These are phyloP conservation scores for Pararge aegeria DNA, from an alignment of 1,140 invertebrate genomes.

Conservation along the genomic window DNA sequence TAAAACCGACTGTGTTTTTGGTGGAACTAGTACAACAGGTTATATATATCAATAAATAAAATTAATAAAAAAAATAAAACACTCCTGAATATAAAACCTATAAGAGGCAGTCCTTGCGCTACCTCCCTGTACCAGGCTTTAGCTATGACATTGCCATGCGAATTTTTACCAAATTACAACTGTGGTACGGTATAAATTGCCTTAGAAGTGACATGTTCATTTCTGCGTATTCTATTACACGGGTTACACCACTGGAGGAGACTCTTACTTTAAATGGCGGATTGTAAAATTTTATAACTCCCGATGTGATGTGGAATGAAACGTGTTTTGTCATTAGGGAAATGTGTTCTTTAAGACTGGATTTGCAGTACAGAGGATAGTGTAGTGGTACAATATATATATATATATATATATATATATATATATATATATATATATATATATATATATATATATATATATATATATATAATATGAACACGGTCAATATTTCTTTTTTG, in stretches of 20 bases:
- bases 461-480: too few species aligned
- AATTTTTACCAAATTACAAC: constrained; percentile 2
- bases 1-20: too few species aligned
- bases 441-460: too few species aligned
- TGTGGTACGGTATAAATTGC: background rate
- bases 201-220: background rate
- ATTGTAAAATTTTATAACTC: background rate
- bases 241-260: constrained; percentile 11
- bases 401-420: too few species aligned
- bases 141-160: background rate
- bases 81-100: too few species aligned
- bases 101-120: background rate
- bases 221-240: constrained; percentile 12
- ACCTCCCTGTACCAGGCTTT: background rate
- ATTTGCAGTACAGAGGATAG: too few species aligned
- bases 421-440: too few species aligned
- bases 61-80: too few species aligned
- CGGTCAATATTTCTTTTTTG: too few species aligned
- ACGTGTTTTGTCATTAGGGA: background rate
- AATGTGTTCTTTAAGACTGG: background rate
- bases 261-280: background rate
- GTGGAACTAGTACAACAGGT: too few species aligned
- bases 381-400: too few species aligned
- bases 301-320: background rate
- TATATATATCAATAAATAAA: too few species aligned